Conservation (phyloP, 2,797 vertebrate genomes). For the Natrix natrix region DNA sequence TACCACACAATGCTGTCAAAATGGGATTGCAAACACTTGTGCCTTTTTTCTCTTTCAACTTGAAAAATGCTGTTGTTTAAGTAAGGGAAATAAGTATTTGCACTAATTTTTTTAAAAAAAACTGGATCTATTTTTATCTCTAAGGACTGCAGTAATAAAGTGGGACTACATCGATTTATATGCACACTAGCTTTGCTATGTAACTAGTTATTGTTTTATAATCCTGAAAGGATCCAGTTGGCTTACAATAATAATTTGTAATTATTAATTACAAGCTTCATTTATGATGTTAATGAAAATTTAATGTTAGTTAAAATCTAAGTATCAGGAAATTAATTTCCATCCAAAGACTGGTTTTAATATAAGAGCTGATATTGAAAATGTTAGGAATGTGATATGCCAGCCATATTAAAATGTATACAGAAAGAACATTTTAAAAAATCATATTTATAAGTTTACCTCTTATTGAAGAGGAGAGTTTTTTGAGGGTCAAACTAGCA, state of each 20-base stretch:
- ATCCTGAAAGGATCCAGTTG: neutral
- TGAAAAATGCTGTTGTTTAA: conserved; percentile 26
- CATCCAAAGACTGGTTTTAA: neutral
- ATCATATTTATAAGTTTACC: neutral
- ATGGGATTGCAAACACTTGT: conserved; percentile 71
- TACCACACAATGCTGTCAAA: conserved; percentile 85
- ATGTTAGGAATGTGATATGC: neutral
- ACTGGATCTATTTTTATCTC: conserved; percentile 29
- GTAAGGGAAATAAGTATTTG: neutral
- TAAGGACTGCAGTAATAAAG: conserved; percentile 6
- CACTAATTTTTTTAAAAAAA: conserved; percentile 5
- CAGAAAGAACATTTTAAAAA: neutral
- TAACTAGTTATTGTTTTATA: neutral
- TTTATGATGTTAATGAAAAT: neutral
- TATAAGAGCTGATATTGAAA: neutral
- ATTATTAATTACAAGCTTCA: neutral
- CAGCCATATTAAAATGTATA: neutral
- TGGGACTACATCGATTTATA: neutral
- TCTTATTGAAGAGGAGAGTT: neutral
- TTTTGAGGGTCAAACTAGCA: neutral
- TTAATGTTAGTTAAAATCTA: neutral
- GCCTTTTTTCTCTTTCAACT: conserved; percentile 41
- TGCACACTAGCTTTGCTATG: neutral
- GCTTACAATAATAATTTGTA: neutral
- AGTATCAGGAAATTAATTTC: neutral